Evolutionary conservation across 2,888 invertebrate genomes (phyloP).

Genomic region (Ctenicera cuprea): DNA sequence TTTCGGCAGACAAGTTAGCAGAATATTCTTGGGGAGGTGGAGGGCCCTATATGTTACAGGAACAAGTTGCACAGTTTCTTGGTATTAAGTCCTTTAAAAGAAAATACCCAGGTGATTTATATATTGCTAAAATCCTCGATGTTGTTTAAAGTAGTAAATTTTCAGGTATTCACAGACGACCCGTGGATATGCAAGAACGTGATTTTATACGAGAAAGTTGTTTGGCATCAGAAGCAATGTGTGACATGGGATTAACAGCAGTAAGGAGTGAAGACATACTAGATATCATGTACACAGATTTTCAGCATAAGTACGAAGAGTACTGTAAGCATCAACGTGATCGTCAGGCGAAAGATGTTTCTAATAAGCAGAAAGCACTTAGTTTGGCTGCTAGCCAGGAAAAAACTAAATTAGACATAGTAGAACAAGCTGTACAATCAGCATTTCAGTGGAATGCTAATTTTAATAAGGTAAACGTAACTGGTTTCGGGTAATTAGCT

Average conservation of each 20-base stretch:
- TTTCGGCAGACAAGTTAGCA: constrained; percentile 89
- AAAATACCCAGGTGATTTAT: constrained; percentile 87
- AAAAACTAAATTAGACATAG: constrained; percentile 79
- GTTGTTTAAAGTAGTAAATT: neutral
- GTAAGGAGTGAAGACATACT: constrained; percentile 94
- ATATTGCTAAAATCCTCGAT: neutral
- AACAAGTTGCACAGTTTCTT: constrained; percentile 95
- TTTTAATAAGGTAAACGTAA: constrained; percentile 79
- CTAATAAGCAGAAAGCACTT: constrained; percentile 80
- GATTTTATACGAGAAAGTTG: constrained; percentile 87
- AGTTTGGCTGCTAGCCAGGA: constrained; percentile 75
- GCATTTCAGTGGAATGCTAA: constrained; percentile 92
- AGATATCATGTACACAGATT: constrained; percentile 96
- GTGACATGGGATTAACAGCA: constrained; percentile 95
- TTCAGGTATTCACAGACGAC: constrained; percentile 76
- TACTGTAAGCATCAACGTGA: constrained; percentile 84
- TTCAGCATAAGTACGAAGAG: constrained; percentile 95
- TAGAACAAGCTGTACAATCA: constrained; percentile 89
- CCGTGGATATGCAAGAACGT: constrained; percentile 93
- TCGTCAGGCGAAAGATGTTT: constrained; percentile 81
- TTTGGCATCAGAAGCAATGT: constrained; percentile 92
- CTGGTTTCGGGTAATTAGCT: neutral
- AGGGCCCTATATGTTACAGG: constrained; percentile 95
- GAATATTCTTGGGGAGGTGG: constrained; percentile 93
- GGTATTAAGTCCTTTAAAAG: constrained; percentile 97